phyloP scores from a whole-genome alignment of 2,113 vertebrate species.

The Cheilinus undulatus region DNA sequence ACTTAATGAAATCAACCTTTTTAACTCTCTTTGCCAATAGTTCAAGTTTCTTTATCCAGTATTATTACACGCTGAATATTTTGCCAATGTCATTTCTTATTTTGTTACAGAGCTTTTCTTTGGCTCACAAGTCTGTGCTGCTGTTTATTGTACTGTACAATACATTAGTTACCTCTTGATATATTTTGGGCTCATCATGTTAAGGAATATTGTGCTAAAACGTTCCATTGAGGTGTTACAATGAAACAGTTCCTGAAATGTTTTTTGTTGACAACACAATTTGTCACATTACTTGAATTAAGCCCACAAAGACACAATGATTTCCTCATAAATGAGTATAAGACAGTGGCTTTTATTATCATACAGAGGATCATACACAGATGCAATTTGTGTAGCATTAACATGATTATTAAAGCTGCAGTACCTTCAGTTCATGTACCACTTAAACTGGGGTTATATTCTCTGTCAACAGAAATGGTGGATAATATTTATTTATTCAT shows the following conservation, averaged over 20 bases:
- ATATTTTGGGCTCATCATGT: conserved; percentile 56
- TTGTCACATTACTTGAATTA: conserved; percentile 68
- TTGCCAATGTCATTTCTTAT: conserved; percentile 57
- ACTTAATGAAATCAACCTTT: conserved; percentile 44
- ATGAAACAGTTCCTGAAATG: conserved; percentile 26
- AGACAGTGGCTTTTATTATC: conserved; percentile 7
- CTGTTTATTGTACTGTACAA: conserved; percentile 80
- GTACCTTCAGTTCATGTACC: conserved; percentile 45
- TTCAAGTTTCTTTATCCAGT: conserved; percentile 1
- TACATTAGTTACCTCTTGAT: conserved; percentile 80
- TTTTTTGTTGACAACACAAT: conserved; percentile 44
- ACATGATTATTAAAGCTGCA: conserved; percentile 51
- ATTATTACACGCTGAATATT: conserved; percentile 43
- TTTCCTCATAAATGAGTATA: conserved; percentile 22
- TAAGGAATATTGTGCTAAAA: conserved; percentile 48
- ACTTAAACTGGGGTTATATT: conserved; percentile 29
- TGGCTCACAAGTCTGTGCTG: conserved; percentile 73
- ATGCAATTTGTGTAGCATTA: conserved; percentile 65
- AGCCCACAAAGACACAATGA: conserved; percentile 33
- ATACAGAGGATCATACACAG: conserved; percentile 2
- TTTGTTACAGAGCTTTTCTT: conserved; percentile 49
- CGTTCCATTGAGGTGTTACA: conserved; percentile 40
- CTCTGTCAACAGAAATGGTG: conserved; percentile 5
- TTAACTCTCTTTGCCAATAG: conserved; percentile 56
- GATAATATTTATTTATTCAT: conserved; percentile 27